Conservation (phyloP, 1,140 invertebrate genomes). For the Panulirus ornatus region DNA sequence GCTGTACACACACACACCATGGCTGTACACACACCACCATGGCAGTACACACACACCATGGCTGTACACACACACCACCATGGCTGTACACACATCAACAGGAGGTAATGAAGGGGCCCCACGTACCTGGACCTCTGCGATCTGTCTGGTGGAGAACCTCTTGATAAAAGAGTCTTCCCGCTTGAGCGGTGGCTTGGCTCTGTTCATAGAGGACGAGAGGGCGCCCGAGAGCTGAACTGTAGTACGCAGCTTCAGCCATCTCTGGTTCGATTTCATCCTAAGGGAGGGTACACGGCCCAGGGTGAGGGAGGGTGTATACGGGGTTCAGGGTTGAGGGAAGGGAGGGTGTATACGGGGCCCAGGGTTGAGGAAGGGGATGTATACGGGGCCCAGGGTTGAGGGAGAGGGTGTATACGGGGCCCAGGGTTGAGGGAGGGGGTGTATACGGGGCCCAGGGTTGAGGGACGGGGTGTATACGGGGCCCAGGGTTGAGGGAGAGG, state of each 20-base stretch:
- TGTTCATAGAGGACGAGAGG: conserved; percentile 81
- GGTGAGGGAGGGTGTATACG: not conserved
- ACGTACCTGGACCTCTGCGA: conserved; percentile 87
- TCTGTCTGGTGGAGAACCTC: conserved; percentile 94
- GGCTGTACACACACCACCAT: no score
- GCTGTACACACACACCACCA: no score
- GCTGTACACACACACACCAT: no score
- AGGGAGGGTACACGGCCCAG: not conserved
- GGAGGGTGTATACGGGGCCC: no score
- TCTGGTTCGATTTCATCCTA: conserved; percentile 93
- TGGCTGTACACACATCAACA: not conserved
- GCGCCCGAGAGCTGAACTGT: conserved; percentile 94
- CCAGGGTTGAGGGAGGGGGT: no score
- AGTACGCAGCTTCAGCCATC: conserved; percentile 95
- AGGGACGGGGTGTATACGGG: no score
- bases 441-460: no score
- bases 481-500: no score
- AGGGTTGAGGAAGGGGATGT: no score
- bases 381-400: no score
- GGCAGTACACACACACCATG: no score
- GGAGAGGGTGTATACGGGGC: no score
- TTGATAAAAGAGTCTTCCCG: conserved; percentile 96
- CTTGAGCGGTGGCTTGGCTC: conserved; percentile 91
- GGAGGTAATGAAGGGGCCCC: not conserved
- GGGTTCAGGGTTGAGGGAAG: conserved; percentile 9